Base-by-base conservation (phyloP, 2,888 invertebrate genomes). In the Melipona beecheii region DNA sequence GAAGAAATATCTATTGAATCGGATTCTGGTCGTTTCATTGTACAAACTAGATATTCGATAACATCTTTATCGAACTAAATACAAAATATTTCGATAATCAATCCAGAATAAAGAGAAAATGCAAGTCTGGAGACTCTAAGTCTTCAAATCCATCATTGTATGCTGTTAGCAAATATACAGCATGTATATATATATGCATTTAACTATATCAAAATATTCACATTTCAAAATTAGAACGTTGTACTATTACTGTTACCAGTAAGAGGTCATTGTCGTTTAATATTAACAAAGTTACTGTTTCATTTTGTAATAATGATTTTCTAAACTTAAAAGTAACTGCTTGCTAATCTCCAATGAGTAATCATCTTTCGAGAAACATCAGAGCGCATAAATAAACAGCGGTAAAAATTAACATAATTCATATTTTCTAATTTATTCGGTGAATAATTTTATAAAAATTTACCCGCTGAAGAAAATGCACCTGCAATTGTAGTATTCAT, bases 1-100 rank as follows among this genome's bases (percentile, higher is more conserved):
- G 27, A 27, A 27, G 27, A 27, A 27, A 27, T 1, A 27, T 27
- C 27, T 27, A 27, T 1, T 50, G 11, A 50, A 50, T 27, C 24
- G 15, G 27, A 50, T 50, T n/a, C 19, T 19, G 17, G 24, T 66
- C 24, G 24, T 19, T 36, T 68, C 24, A 11, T 27, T 68, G 21
- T 13, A 50, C 50, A 11, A 64, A 17, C 65, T 43, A 49, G 43
- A 43, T 9, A 2, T 15, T 66, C 21, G 9, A 66, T 66, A 66
- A 66, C 66, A 66, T 69, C 21, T 52, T 31, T 54, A 68, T 68
- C 50, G 24, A 24, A 36, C 31, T 36, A 64, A 64, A 31, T n/a
- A 15, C n/a, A 43, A 9, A 65, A 36, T 65, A n/a, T 65, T 65
- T 65, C 15, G 36, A 36, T 65, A 68, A 68, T 13, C 27, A 13